Conservation (phyloP, 2,113 vertebrate genomes). For the Lontra canadensis region DNA sequence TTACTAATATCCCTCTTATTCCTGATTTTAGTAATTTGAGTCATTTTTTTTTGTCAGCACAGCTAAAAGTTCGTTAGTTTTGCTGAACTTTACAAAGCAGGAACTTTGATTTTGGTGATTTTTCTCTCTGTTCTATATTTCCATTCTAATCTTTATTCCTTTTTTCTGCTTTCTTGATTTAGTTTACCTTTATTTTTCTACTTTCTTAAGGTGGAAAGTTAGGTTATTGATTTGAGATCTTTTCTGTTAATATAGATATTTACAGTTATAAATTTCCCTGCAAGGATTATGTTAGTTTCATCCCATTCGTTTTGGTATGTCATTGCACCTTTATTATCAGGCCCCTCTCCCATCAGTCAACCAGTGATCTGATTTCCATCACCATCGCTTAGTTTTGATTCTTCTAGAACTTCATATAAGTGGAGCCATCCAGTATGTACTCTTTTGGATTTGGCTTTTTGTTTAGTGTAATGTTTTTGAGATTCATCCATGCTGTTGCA, state of each 20-base stretch:
- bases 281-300: background rate
- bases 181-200: slow-evolving; percentile 16
- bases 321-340: background rate
- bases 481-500: background rate
- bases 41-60: background rate
- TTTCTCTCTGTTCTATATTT: background rate
- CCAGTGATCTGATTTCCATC: background rate
- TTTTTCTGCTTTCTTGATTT: slow-evolving; percentile 8
- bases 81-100: slow-evolving; percentile 15
- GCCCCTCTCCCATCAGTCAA: background rate
- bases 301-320: background rate
- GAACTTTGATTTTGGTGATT: background rate
- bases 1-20: background rate
- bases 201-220: background rate
- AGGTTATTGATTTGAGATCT: background rate
- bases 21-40: slow-evolving; percentile 23
- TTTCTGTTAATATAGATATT: slow-evolving; percentile 3
- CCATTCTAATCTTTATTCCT: background rate
- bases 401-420: background rate
- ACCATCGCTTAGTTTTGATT: background rate
- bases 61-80: background rate
- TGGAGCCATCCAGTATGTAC: background rate
- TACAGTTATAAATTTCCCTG: background rate
- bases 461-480: background rate
- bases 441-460: background rate